Percentiles rank a stretch among this genome's conserved stretches.
These are phyloP conservation scores for Drosophila pseudotalamancana DNA, from an alignment of 2,888 invertebrate species.

Conservation along the genomic window DNA sequence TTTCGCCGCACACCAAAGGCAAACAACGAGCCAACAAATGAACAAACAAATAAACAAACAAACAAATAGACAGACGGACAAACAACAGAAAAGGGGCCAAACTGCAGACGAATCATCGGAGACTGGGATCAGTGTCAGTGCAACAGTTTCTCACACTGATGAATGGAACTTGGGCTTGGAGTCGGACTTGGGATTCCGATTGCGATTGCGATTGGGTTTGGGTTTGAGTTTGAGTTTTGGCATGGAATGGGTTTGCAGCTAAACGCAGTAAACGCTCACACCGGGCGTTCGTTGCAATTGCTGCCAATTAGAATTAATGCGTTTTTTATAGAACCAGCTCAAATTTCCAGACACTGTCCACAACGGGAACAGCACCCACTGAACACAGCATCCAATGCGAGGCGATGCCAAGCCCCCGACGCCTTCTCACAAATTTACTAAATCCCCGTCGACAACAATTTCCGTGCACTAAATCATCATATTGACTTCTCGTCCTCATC, in stretches of 20 bases:
- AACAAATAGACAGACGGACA: conserved; percentile 23
- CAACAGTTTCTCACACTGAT: conserved; percentile 49
- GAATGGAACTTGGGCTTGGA: conserved; percentile 8
- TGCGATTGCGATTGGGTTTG: background rate
- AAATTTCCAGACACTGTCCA: conserved; percentile 61
- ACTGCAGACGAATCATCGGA: conserved; percentile 1
- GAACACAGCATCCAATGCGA: background rate
- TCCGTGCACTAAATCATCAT: conserved; percentile 73
- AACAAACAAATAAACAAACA: conserved; percentile 1
- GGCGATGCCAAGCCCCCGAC: background rate
- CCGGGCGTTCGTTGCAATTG: conserved; percentile 73
- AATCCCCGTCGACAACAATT: conserved; percentile 44
- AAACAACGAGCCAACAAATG: conserved; percentile 29
- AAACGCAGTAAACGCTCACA: conserved; percentile 42
- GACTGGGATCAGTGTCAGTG: conserved; percentile 6
- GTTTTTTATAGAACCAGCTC: conserved; percentile 74
- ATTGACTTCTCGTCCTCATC: conserved; percentile 62
- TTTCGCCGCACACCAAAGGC: conserved; percentile 63
- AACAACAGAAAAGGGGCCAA: conserved; percentile 15
- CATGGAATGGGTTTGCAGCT: background rate
- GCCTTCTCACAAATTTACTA: conserved; percentile 4
- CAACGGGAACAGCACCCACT: conserved; percentile 44
- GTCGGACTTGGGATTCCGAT: too few species aligned
- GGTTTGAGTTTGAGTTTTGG: background rate
- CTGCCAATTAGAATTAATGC: conserved; percentile 81